Evolutionary conservation across 2,888 invertebrate species (phyloP).

Genomic region (Orthosia gracilis): DNA sequence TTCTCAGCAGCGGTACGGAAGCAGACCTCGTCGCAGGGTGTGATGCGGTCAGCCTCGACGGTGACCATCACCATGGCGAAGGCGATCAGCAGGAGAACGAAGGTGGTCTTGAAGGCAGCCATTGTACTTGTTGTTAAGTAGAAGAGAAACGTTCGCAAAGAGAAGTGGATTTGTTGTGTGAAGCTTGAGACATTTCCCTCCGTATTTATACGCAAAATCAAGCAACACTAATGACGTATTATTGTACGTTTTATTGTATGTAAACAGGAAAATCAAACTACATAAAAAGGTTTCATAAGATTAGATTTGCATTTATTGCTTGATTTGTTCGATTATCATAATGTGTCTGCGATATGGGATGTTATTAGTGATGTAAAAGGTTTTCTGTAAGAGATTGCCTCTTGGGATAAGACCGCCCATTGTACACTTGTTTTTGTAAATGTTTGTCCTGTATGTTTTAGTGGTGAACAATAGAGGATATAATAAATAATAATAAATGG

Average conservation of each 20-base stretch:
- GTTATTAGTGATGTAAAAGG: too few relatives aligned
- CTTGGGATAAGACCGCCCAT: too few relatives aligned
- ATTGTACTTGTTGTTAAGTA: constrained; percentile 11
- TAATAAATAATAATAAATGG: too few relatives aligned
- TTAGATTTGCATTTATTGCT: constrained; percentile 1
- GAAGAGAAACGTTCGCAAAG: background rate
- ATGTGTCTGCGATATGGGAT: background rate
- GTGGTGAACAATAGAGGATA: too few relatives aligned
- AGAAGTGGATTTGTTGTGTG: constrained; percentile 4
- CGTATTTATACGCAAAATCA: background rate
- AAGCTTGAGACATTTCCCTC: background rate
- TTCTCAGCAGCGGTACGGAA: constrained; percentile 19
- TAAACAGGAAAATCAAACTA: background rate
- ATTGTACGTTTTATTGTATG: accelerated
- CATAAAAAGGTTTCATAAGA: background rate
- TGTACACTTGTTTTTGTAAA: too few relatives aligned
- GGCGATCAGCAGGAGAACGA: constrained; percentile 34
- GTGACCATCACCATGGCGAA: constrained; percentile 43
- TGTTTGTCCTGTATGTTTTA: too few relatives aligned
- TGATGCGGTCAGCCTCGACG: constrained; percentile 19
- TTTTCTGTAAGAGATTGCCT: too few relatives aligned
- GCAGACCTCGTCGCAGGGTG: constrained; percentile 40
- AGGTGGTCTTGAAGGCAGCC: constrained; percentile 41
- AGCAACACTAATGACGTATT: background rate
- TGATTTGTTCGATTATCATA: background rate